Percentiles rank a stretch among this genome's conserved stretches.
These are phyloP conservation scores for Aporophyla nigra DNA, from an alignment of 2,888 invertebrate genomes.

Conservation along the genomic window DNA sequence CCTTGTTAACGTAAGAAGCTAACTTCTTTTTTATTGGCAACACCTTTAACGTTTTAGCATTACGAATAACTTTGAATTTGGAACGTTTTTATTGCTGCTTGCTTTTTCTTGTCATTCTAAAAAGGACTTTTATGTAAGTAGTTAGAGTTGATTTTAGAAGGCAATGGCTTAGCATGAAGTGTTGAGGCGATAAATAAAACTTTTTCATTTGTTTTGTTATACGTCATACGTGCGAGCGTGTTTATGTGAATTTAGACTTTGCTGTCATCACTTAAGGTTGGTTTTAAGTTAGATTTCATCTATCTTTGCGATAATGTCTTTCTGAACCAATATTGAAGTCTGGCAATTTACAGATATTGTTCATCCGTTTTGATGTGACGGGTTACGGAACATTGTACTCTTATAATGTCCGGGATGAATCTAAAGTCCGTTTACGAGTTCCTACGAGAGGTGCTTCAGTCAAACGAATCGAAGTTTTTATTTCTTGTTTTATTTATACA, in stretches of 20 bases:
- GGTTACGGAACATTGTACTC: constrained; percentile 82
- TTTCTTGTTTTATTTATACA: constrained; percentile 83
- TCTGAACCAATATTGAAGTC: constrained; percentile 74
- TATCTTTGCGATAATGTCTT: constrained; percentile 66
- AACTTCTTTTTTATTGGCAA: constrained; percentile 89
- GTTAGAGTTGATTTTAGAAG: constrained; percentile 54
- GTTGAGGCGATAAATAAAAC: constrained; percentile 86
- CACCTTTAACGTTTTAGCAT: constrained; percentile 88
- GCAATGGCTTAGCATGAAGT: constrained; percentile 62
- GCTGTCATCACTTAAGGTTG: not conserved
- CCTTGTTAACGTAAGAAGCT: constrained; percentile 86
- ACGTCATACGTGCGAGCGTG: constrained; percentile 65
- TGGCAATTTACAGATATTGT: constrained; percentile 84
- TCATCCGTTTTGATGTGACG: constrained; percentile 84
- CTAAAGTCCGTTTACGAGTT: constrained; percentile 78
- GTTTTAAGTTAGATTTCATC: constrained; percentile 54
- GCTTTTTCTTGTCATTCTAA: constrained; percentile 37
- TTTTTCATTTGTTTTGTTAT: constrained; percentile 78
- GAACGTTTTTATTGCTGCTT: constrained; percentile 85
- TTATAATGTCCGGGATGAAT: constrained; percentile 85
- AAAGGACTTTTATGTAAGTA: constrained; percentile 50
- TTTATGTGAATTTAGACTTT: constrained; percentile 62
- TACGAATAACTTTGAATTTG: constrained; percentile 88
- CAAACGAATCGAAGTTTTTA: constrained; percentile 86
- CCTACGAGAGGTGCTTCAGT: constrained; percentile 83